These are phyloP conservation scores for Drosophila eugracilis DNA, from an alignment of 1,140 invertebrate species.

Conservation along the genomic window DNA sequence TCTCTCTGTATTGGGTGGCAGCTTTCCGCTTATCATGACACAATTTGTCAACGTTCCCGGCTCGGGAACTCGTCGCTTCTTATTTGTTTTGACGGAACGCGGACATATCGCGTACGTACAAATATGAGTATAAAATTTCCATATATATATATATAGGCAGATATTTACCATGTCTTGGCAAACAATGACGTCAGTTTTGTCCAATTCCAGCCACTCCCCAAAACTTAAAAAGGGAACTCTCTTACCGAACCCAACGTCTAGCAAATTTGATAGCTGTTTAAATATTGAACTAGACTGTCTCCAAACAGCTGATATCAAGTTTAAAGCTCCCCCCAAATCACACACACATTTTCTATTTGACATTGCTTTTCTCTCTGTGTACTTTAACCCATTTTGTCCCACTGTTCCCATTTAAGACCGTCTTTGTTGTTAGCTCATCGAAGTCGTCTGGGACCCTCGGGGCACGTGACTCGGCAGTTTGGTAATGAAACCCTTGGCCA, in stretches of 20 bases:
- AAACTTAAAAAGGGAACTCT: neutral
- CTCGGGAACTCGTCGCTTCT: slow-evolving; percentile 26
- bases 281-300: slow-evolving; percentile 51
- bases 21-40: slow-evolving; percentile 53
- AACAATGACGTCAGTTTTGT: slow-evolving; percentile 71
- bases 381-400: slow-evolving; percentile 54
- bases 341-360: neutral
- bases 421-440: slow-evolving; percentile 62
- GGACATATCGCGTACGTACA: slow-evolving; percentile 20
- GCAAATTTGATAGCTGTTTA: slow-evolving; percentile 16
- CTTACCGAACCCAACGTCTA: neutral
- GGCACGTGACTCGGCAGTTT: slow-evolving; percentile 72
- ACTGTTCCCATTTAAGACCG: slow-evolving; percentile 27
- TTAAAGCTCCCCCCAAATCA: slow-evolving; percentile 2
- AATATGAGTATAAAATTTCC: slow-evolving; percentile 37
- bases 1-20: slow-evolving; percentile 8
- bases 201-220: slow-evolving; percentile 21
- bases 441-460: slow-evolving; percentile 36
- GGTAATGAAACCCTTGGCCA: slow-evolving; percentile 40
- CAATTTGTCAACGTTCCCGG: slow-evolving; percentile 58
- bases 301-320: slow-evolving; percentile 47
- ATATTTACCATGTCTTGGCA: slow-evolving; percentile 37
- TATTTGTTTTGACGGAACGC: slow-evolving; percentile 55
- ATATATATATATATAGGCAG: slow-evolving; percentile 26
- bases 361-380: slow-evolving; percentile 48